Evolutionary conservation across 2,113 vertebrate species (phyloP).

Genomic region (Lophotis ruficrista): DNA sequence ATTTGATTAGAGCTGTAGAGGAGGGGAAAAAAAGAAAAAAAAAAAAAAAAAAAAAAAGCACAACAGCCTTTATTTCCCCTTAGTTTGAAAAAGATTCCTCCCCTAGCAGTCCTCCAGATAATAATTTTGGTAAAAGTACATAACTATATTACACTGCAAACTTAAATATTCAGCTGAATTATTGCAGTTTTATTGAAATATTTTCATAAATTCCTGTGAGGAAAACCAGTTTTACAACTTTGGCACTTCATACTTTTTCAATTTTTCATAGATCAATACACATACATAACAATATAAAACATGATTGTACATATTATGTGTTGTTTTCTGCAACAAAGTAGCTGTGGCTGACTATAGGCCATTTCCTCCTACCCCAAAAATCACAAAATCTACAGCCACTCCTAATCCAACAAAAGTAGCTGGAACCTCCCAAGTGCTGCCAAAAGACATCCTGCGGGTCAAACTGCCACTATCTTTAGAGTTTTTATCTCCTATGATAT

Average conservation of each 20-base stretch:
- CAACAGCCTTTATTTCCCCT: background rate
- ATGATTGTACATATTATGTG: background rate
- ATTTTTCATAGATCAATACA: background rate
- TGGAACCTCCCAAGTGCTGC: background rate
- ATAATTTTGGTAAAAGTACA: background rate
- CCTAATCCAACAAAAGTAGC: background rate
- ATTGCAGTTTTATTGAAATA: background rate
- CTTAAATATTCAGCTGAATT: background rate
- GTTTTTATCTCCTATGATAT: background rate
- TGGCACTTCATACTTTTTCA: background rate
- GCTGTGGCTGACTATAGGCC: background rate
- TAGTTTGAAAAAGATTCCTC: background rate
- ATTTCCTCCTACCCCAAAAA: background rate
- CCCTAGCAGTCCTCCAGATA: background rate
- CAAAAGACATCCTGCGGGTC: background rate
- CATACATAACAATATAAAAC: background rate
- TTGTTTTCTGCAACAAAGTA: background rate
- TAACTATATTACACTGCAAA: background rate
- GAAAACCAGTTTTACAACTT: background rate
- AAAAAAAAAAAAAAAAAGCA: background rate
- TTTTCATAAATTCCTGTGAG: background rate
- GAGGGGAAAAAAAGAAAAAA: background rate
- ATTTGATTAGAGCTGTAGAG: conserved; percentile 90
- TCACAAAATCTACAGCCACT: background rate
- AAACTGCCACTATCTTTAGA: background rate